A percentile compares a stretch with the other conserved stretches of the same genome.
Conservation (phyloP, 1,140 invertebrate species). For the Drosophila kohkoa region DNA sequence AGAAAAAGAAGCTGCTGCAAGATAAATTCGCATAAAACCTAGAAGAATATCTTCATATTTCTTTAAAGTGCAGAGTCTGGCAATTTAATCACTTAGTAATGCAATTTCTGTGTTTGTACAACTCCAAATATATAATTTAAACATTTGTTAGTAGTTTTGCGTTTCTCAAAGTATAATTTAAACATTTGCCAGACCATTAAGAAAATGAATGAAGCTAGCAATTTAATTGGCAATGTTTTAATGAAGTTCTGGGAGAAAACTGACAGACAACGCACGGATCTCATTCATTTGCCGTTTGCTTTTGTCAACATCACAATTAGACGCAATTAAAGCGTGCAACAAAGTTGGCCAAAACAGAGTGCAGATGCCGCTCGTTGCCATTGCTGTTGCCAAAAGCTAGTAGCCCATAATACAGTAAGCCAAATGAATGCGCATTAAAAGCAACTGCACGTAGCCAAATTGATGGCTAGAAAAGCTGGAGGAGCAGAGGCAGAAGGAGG, state of each 20-base stretch:
- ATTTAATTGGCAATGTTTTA: conserved; percentile 3
- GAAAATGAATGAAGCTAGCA: conserved; percentile 2
- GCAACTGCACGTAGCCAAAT: conserved; percentile 43
- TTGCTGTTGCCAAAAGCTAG: conserved; percentile 26
- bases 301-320: conserved; percentile 72
- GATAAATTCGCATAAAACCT: neutral
- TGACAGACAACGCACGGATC: neutral
- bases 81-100: neutral
- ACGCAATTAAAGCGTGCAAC: conserved; percentile 64
- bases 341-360: conserved; percentile 39
- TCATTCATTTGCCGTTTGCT: conserved; percentile 46
- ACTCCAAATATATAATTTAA: too few relatives aligned
- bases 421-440: conserved; percentile 40
- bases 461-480: conserved; percentile 26
- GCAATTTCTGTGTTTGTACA: too few relatives aligned
- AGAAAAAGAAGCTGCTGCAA: neutral
- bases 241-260: neutral
- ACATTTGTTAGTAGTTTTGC: neutral
- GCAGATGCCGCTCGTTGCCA: neutral
- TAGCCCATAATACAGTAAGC: conserved; percentile 20
- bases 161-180: too few relatives aligned
- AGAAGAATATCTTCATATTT: too few relatives aligned
- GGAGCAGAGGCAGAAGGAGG: neutral
- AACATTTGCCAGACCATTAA: neutral
- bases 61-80: neutral